Conservation (phyloP, 2,113 vertebrate species). For the Charina bottae region DNA sequence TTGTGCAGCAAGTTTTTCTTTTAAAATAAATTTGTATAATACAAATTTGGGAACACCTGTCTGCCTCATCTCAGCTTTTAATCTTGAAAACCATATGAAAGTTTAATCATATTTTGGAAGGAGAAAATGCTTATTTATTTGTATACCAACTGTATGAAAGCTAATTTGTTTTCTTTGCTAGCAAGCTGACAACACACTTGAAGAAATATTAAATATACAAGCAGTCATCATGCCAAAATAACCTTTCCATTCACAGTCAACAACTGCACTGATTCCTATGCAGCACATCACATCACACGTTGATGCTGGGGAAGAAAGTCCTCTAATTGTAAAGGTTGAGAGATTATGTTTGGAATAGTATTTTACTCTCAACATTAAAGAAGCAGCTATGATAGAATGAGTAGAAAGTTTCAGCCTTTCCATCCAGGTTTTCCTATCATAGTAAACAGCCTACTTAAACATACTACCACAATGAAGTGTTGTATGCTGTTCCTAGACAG, state of each 20-base stretch:
- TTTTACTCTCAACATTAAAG: neutral
- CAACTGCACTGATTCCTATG: neutral
- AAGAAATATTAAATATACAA: neutral
- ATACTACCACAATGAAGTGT: neutral
- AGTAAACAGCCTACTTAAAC: neutral
- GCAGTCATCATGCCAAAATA: neutral
- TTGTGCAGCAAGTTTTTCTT: neutral
- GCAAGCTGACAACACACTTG: neutral
- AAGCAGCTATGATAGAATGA: neutral
- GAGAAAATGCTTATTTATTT: neutral
- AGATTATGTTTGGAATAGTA: neutral
- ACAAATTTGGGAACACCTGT: neutral
- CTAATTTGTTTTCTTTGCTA: neutral
- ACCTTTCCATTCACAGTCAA: too few relatives aligned
- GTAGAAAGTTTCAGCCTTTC: neutral
- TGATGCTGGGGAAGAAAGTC: neutral
- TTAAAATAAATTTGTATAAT: neutral
- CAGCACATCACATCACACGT: neutral
- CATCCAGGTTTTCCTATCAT: neutral
- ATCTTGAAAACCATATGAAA: neutral
- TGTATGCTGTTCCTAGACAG: neutral
- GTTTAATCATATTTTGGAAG: neutral
- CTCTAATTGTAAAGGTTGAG: neutral
- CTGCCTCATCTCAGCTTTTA: neutral
- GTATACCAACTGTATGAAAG: neutral